Evolutionary conservation across 2,113 vertebrate genomes (phyloP), one percentile per base, ranked within the genome.

Genomic region (Pelmatolapia mariae): DNA sequence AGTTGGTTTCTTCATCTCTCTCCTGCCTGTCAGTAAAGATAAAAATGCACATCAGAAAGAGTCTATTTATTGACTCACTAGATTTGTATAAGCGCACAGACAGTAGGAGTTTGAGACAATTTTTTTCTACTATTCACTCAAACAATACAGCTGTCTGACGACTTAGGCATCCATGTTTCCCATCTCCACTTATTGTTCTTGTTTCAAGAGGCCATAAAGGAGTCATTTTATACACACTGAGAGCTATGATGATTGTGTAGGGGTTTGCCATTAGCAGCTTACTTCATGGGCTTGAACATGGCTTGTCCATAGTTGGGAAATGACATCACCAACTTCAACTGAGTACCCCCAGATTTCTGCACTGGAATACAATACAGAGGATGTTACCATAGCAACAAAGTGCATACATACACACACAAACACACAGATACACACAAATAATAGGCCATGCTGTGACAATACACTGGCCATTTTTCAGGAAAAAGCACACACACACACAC

Each of bases 261-360:
- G 2, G 3, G 15, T 82, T 43, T n/a, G 45, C 24, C 29, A 13
- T 53, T 6, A 38, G 59, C 1, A 45, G 92, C 97, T 97, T 90
- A 98, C 96, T 97, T 98, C 95, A 97, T 97, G 53, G 97, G 97
- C 82, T 98, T 97, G 92, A 97, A 96, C 90, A 98, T 89, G 29
- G 97, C 97, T 57, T 96, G 96, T 43, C 97, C 96, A 0, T 96
- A 96, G 86, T 97, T 96, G 0, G 96, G 92, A 54, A 97, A 97
- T 0, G 93, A 95, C 95, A 97, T 96, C 90, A 96, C 95, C 87
- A 97, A 92, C 93, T 97, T 98, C 57, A 97, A 90, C 87, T 97
- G 97, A 2, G 97, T 97, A 82, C 97, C 97, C 0, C 96, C 96
- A 0, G 95, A 94, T 89, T 97, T 97, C 96, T 97, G 96, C 91